Base-by-base conservation (phyloP, 2,888 invertebrate species). In the Pristionchus arcanus region DNA sequence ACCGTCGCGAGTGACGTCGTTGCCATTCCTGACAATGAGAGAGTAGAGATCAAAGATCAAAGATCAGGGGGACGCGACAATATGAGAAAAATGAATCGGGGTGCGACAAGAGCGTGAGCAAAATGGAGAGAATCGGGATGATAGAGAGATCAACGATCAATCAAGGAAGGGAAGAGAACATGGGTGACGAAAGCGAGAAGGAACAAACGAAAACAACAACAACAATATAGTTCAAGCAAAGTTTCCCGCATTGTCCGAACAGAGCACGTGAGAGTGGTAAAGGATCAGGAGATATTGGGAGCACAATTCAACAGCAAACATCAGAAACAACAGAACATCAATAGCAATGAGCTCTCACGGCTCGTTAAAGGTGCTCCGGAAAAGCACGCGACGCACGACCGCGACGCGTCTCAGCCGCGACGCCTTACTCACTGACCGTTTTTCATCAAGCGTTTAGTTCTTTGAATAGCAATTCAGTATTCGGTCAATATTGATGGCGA, bases 61-160 rank as follows among this genome's bases (percentile, higher is more conserved):
- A 71, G 71, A 31, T 71, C 42, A 68, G 31, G 19, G 16, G 53
- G 42, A 9, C 9, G 9, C 3, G 42, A 9, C n/a, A 49, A 49
- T 13, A 49, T 49, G 42, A 7, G 42, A 49, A 9, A 37, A 16
- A 83, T n/a, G n/a, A n/a, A n/a, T n/a, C n/a, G n/a, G n/a, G n/a
- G n/a, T n/a, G n/a, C n/a, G n/a, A n/a, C n/a, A n/a, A n/a, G n/a
- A n/a, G n/a, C n/a, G n/a, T n/a, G n/a, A n/a, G n/a, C n/a, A 42
- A 2, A 2, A 34, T 25, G 34, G 25, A 34, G 34, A 37, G 49
- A 37, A 25, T n/a, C n/a, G 49, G 55, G 55, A 55, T 19, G 42
- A 83, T 4, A 34, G 66, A 63, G 86, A 86, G 86, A 66, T 49
- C 25, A 66, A 86, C 25, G 66, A 53, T 49, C 28, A 86, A 66